Evolutionary conservation across 2,888 invertebrate genomes (phyloP), one percentile per base, ranked within the genome.

Genomic region (Trimorus sp.): DNA sequence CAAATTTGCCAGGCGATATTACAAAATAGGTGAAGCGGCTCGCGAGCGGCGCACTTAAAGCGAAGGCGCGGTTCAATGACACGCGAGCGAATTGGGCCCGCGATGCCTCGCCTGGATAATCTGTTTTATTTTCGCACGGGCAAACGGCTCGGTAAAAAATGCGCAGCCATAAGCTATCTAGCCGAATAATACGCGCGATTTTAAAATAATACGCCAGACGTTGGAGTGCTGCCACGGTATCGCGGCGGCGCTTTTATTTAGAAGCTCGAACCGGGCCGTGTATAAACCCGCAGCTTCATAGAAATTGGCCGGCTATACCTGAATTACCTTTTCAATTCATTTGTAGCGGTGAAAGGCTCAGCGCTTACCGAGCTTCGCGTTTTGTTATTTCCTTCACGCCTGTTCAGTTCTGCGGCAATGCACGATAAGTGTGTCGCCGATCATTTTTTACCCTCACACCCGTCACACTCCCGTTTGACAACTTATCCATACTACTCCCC

Each of bases 171-270:
- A 45, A 45, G 45, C 45, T 12, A 12, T 45, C 45, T 12, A 4
- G 9, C 12, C 45, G 45, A 45, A 45, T 45, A 45, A 45, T 45
- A 45, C 45, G 45, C 45, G 45, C 45, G 45, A 45, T 45, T 45
- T 45, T 45, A 45, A 45, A 45, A 45, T 45, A 45, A 45, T 45
- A 45, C 45, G 45, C 3, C 45, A 45, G 45, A 45, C 45, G 45
- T 45, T 45, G 45, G 45, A 45, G 11, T 12, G 12, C 45, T 45
- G 45, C 45, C 45, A 45, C 45, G 45, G 11, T 9, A 45, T 45
- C 45, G 45, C 45, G 45, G 45, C 45, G 11, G 45, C 11, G 9
- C 45, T 45, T 45, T 45, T 45, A 45, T 45, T 45, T 45, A 12
- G 45, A 45, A 45, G 45, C 12, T 45, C 12, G 12, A 45, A 45